Evolutionary conservation across 2,888 invertebrate species (phyloP).

Genomic region (Brenthis hecate): DNA sequence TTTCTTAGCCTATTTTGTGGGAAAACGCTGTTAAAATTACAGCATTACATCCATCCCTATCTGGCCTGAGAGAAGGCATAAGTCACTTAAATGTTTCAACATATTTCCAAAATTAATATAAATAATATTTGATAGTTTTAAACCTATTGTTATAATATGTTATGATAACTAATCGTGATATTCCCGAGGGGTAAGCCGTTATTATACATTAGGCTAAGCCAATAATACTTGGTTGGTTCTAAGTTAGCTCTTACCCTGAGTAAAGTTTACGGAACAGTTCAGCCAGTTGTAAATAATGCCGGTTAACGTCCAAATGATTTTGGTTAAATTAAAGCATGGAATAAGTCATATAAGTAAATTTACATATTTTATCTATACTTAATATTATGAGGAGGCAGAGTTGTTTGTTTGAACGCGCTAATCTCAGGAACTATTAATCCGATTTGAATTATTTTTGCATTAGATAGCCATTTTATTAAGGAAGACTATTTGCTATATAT

Average conservation of each 20-base stretch:
- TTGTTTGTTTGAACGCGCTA: too few species aligned
- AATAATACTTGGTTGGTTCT: conserved; percentile 32
- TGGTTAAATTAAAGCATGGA: conserved; percentile 4
- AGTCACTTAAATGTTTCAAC: too few species aligned
- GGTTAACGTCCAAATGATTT: conserved; percentile 23
- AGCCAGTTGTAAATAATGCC: conserved; percentile 17
- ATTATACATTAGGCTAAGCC: conserved; percentile 29
- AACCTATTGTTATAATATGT: not conserved
- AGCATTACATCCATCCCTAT: too few species aligned
- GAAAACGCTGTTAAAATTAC: too few species aligned
- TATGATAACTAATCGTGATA: conserved; percentile 19
- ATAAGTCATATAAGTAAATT: not conserved
- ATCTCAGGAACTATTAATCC: too few species aligned
- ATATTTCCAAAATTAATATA: too few species aligned
- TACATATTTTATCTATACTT: not conserved
- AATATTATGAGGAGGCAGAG: not conserved
- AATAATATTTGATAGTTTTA: not conserved
- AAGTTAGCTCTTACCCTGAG: conserved; percentile 26
- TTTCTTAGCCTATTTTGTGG: too few species aligned
- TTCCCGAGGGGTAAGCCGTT: conserved; percentile 27
- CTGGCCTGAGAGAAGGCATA: too few species aligned
- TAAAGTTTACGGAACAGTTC: conserved; percentile 28
- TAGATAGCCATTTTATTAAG: too few species aligned
- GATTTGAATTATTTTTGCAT: too few species aligned
- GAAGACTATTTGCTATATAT: too few species aligned